Evolutionary conservation across 2,888 invertebrate genomes (phyloP).

Genomic region (Diaprepes abbreviatus): DNA sequence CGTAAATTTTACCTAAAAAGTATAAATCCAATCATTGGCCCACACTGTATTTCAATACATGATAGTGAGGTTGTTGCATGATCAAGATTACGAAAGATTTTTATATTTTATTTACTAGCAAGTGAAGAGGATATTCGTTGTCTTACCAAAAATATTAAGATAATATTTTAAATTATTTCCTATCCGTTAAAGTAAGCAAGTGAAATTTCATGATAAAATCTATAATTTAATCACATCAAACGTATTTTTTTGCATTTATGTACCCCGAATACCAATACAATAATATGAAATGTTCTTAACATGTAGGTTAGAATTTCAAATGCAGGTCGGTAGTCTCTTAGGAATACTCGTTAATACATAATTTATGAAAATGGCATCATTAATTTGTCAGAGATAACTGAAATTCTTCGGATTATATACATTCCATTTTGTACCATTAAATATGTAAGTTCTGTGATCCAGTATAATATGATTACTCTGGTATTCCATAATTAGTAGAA

Average conservation of each 20-base stretch:
- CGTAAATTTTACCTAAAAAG: too few species aligned
- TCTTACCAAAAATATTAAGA: too few species aligned
- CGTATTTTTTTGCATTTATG: neutral
- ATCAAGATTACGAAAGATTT: too few species aligned
- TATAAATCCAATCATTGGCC: too few species aligned
- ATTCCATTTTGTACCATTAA: constrained; percentile 29
- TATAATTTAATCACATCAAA: too few species aligned
- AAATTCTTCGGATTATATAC: constrained; percentile 30
- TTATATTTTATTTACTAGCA: too few species aligned
- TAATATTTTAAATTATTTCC: too few species aligned
- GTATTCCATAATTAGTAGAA: constrained; percentile 13
- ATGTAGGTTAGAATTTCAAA: neutral
- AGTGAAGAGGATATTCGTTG: too few species aligned
- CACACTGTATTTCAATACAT: too few species aligned
- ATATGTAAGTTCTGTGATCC: constrained; percentile 23
- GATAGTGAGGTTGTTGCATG: too few species aligned
- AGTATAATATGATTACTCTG: constrained; percentile 27
- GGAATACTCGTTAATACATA: constrained; percentile 37
- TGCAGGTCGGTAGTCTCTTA: constrained; percentile 30
- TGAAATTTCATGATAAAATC: too few species aligned
- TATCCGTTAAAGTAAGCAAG: too few species aligned
- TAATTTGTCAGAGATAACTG: constrained; percentile 27
- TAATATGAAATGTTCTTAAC: neutral
- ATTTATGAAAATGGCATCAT: constrained; percentile 33
- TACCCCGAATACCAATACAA: neutral